Evolutionary conservation across 2,888 invertebrate species (phyloP).

Genomic region (Thecocarcelia acutangulata): DNA sequence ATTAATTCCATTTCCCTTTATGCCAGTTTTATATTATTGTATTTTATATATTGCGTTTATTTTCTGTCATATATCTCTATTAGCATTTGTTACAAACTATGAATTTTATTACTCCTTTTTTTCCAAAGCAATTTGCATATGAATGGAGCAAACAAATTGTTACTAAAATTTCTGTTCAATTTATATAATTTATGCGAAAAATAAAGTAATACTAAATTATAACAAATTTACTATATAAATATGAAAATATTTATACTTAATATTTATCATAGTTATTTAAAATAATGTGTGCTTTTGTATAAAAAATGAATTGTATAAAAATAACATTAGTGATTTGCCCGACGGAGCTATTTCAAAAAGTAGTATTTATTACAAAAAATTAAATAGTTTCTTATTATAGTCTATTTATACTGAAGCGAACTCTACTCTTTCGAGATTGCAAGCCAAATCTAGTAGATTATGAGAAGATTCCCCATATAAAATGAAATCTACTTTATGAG

Average conservation of each 20-base stretch:
- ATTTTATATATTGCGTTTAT: not conserved
- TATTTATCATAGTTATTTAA: constrained; percentile 9
- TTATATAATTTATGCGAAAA: constrained; percentile 48
- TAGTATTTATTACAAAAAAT: too few species aligned
- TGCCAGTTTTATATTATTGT: constrained; percentile 8
- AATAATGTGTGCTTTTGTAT: not conserved
- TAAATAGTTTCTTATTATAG: too few species aligned
- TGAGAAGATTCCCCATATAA: too few species aligned
- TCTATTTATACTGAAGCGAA: too few species aligned
- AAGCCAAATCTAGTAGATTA: too few species aligned
- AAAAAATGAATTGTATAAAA: constrained; percentile 1
- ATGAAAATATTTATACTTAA: constrained; percentile 12
- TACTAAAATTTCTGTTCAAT: constrained; percentile 51
- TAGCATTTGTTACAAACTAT: constrained; percentile 60
- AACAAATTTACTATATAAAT: constrained; percentile 62
- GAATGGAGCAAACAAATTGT: constrained; percentile 61
- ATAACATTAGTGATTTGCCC: too few species aligned
- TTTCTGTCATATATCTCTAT: constrained; percentile 36
- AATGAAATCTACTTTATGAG: too few species aligned
- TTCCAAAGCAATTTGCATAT: constrained; percentile 52
- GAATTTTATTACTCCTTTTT: constrained; percentile 47
- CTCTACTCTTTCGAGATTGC: too few species aligned
- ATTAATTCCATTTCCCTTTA: constrained; percentile 36
- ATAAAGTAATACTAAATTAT: constrained; percentile 56
- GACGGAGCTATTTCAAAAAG: too few species aligned